Evolutionary conservation across 53 echinoderm and acorn worm genomes (phyloP), one percentile per base, ranked within the genome.

Genomic region (Stichopus horrens): DNA sequence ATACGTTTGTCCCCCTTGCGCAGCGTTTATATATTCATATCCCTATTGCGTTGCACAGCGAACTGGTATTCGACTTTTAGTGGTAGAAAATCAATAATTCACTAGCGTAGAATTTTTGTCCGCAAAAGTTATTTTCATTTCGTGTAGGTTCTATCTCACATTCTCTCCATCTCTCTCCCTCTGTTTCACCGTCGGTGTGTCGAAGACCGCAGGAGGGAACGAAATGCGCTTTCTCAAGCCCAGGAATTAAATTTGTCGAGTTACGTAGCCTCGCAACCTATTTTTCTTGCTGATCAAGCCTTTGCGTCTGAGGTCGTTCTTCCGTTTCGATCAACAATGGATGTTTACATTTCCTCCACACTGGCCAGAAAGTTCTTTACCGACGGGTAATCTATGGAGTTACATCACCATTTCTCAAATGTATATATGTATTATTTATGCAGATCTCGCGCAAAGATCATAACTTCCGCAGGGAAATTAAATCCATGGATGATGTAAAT

Each of bases 391-490:
- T 71, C 71, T 20, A 16, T 18, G n/a, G 16, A 71, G 14, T 71
- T 71, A 71, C 71, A 71, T 71, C 71, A 71, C 19, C 11, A 63
- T 63, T 63, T 63, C 16, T 37, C 37, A 37, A 37, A 37, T 37
- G 37, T 8, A 16, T 63, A 16, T 21, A n/a, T 71, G 19, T 71
- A 71, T 71, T 71, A 18, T 71, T 71, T 71, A 71, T 71, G 19
- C 18, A 18, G 71, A 7, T 71, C n/a, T 71, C 71, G 19, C 19
- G 18, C 18, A 71, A 37, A 18, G 71, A 71, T 71, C 71, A 71
- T 71, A 19, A 56, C 81, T 56, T 81, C 81, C 81, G 22, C 81
- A 57, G 81, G 81, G 81, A 81, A 81, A 81, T 81, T 81, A 81
- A 81, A 81, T 56, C 21, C 57, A 81, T 54, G 81, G 9, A 53